These are phyloP conservation scores for Setipinna tenuifilis DNA, from an alignment of 2,797 vertebrate species.

Conservation along the genomic window DNA sequence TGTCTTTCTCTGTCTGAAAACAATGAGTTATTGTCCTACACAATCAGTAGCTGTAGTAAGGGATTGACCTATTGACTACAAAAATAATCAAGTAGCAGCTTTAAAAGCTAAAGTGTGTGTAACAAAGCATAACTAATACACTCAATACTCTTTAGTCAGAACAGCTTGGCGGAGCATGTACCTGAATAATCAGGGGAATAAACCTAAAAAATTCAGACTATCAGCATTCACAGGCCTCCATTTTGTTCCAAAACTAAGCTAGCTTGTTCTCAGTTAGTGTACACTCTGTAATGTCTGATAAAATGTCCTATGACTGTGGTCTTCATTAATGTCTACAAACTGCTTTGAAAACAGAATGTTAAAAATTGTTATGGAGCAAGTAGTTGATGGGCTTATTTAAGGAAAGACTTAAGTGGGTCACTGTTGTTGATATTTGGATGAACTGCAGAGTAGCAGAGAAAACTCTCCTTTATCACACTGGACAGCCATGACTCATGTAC, in stretches of 20 bases:
- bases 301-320: not conserved
- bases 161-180: not conserved
- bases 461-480: not conserved
- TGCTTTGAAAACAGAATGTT: not conserved
- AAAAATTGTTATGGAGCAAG: not conserved
- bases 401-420: slow-evolving; percentile 5
- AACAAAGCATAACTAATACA: not conserved
- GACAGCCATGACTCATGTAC: not conserved
- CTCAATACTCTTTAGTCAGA: not conserved
- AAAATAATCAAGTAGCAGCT: not conserved
- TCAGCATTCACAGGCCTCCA: not conserved
- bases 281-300: not conserved
- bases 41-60: not conserved
- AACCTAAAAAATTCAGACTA: not conserved
- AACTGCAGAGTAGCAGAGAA: not conserved
- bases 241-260: not conserved
- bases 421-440: not conserved
- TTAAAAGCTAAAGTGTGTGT: not conserved
- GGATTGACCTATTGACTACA: not conserved
- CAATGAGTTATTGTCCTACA: too few relatives aligned
- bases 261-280: not conserved
- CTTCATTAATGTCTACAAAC: not conserved
- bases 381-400: not conserved
- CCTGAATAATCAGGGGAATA: not conserved
- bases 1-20: too few relatives aligned